Conservation (phyloP, 2,797 vertebrate species). For the Lithobates sylvaticus region DNA sequence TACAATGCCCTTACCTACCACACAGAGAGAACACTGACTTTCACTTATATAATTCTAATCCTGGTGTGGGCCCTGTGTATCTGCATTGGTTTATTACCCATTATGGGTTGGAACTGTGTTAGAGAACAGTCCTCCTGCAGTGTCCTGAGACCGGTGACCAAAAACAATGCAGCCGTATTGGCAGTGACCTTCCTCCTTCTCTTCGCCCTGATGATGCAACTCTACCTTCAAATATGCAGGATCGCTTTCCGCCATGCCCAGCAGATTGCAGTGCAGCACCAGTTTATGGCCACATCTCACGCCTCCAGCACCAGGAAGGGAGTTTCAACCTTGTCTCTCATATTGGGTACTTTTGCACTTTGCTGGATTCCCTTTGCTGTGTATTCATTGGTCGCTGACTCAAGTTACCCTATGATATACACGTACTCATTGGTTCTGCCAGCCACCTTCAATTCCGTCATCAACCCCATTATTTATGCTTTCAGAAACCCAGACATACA, state of each 20-base stretch:
- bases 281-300: conserved; percentile 85
- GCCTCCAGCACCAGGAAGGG: conserved; percentile 85
- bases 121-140: conserved; percentile 83
- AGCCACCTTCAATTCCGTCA: conserved; percentile 87
- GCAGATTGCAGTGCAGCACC: conserved; percentile 93
- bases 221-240: conserved; percentile 91
- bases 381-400: conserved; percentile 89
- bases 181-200: conserved; percentile 88
- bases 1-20: conserved; percentile 92
- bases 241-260: conserved; percentile 91
- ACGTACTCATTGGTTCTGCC: conserved; percentile 88
- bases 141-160: conserved; percentile 86
- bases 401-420: conserved; percentile 85
- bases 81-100: conserved; percentile 82
- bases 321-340: conserved; percentile 87
- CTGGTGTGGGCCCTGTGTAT: conserved; percentile 84
- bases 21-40: conserved; percentile 85
- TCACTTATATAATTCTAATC: conserved; percentile 83
- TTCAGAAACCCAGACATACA: conserved; percentile 92
- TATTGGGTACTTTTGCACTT: conserved; percentile 88
- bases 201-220: conserved; percentile 90
- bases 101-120: conserved; percentile 91
- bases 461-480: conserved; percentile 92
- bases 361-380: conserved; percentile 92
- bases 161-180: conserved; percentile 85